Evolutionary conservation across 2,888 invertebrate genomes (phyloP).

Genomic region (Strigamia crassipes): DNA sequence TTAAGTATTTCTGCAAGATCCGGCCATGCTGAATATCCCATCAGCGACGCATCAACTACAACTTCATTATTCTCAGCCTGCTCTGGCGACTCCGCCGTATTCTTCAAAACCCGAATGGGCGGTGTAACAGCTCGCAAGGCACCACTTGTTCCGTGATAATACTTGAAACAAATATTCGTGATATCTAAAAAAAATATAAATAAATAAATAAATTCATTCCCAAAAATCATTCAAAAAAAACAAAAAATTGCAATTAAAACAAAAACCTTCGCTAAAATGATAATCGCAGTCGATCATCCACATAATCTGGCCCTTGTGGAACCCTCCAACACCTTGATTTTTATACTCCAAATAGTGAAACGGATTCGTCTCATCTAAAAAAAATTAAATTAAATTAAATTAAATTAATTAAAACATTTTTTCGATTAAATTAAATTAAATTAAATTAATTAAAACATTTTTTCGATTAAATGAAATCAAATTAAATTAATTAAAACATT

Average conservation of each 20-base stretch:
- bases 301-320: slow-evolving; percentile 57
- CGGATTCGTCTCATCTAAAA: slow-evolving; percentile 55
- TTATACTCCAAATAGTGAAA: slow-evolving; percentile 58
- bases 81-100: not conserved
- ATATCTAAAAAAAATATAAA: slow-evolving; percentile 56
- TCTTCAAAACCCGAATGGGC: slow-evolving; percentile 55
- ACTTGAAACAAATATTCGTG: slow-evolving; percentile 60
- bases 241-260: not conserved
- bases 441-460: not conserved
- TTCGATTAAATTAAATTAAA: not conserved
- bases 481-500: too few species aligned
- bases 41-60: not conserved
- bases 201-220: too few species aligned
- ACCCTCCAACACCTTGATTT: slow-evolving; percentile 57
- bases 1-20: slow-evolving; percentile 53
- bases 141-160: slow-evolving; percentile 60
- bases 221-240: not conserved
- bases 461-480: not conserved
- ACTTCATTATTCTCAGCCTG: slow-evolving; percentile 36
- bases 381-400: not conserved
- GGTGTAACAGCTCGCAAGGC: slow-evolving; percentile 59
- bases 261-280: slow-evolving; percentile 57
- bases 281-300: slow-evolving; percentile 58
- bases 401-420: not conserved
- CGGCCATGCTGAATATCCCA: slow-evolving; percentile 52